Conservation (phyloP, 2,888 invertebrate genomes). For the Chymomyza procnemis region DNA sequence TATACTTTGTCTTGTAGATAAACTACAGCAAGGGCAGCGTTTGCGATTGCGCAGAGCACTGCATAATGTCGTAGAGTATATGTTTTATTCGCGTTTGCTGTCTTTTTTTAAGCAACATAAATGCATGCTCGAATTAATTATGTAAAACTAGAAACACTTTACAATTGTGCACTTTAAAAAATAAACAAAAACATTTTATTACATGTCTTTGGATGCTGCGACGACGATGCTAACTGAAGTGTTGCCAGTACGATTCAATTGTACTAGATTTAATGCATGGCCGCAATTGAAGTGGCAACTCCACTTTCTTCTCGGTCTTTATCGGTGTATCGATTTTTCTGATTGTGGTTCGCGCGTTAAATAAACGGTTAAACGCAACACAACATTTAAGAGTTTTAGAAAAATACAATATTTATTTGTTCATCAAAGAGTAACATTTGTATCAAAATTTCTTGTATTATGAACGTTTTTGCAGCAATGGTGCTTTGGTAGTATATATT, state of each 20-base stretch:
- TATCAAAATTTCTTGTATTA: no score
- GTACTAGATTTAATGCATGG: background rate
- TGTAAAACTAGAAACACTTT: constrained; percentile 22
- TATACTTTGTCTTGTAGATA: background rate
- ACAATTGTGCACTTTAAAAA: constrained; percentile 46
- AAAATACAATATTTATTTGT: background rate
- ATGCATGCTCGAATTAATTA: constrained; percentile 5
- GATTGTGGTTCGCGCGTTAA: background rate
- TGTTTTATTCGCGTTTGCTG: background rate
- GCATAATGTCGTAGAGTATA: background rate
- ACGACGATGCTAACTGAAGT: constrained; percentile 38
- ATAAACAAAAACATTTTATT: constrained; percentile 61
- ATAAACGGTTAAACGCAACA: background rate
- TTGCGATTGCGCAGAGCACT: constrained; percentile 48
- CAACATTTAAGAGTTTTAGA: background rate
- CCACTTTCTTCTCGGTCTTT: background rate
- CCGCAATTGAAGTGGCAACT: background rate
- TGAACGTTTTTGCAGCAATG: no score
- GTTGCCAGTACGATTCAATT: background rate
- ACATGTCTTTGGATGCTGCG: constrained; percentile 40
- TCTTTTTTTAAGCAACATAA: constrained; percentile 29
- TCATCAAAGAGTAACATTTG: no score
- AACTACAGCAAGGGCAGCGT: constrained; percentile 18
- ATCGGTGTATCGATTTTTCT: background rate
- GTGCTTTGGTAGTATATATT: background rate